Evolutionary conservation across 2,888 invertebrate species (phyloP), one percentile per base, ranked within the genome.

Genomic region (Hecatera dysodea): DNA sequence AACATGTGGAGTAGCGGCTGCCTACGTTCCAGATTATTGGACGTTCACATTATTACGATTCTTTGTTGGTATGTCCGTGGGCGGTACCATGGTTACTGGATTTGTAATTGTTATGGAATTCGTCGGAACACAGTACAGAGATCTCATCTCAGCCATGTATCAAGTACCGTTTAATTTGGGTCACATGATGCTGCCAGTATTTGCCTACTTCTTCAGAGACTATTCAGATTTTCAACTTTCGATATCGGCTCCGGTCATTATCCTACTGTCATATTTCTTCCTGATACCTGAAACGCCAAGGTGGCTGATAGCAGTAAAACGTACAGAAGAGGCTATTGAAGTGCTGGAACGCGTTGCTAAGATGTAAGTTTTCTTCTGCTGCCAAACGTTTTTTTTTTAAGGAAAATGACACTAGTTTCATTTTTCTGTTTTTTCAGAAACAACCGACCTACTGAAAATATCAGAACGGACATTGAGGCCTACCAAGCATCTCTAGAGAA

Each of bases 251-350:
- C 97, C 97, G 0, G 94, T 96, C 0, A 87, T 96, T 44, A 83
- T 97, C 39, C 92, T 98, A 69, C 92, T 97, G 22, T 92, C 96
- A 0, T 98, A 97, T 84, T 97, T 97, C 86, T 97, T 97, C 95
- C 88, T 98, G 42, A 90, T 98, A 22, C 98, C 98, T 0, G 98
- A 98, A 92, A 98, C 98, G 2, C 98, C 98, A 0, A 96, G 98
- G 77, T 98, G 98, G 98, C 94, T 98, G 33, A 95, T 98, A 73
- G 97, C 97, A 19, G 96, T 97, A 5, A 98, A 97, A 3, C 96
- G 96, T 76, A 96, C 97, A 55, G 97, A 97, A n/a, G 94, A 97
- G 67, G 97, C 98, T 0, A 94, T 97, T 4, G 87, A 89, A 66
- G 93, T 98, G 17, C 91, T 98, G 73, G 96, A 97, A 88, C 96